Conservation (phyloP, 2,113 vertebrate genomes). For the Phainopepla nitens region DNA sequence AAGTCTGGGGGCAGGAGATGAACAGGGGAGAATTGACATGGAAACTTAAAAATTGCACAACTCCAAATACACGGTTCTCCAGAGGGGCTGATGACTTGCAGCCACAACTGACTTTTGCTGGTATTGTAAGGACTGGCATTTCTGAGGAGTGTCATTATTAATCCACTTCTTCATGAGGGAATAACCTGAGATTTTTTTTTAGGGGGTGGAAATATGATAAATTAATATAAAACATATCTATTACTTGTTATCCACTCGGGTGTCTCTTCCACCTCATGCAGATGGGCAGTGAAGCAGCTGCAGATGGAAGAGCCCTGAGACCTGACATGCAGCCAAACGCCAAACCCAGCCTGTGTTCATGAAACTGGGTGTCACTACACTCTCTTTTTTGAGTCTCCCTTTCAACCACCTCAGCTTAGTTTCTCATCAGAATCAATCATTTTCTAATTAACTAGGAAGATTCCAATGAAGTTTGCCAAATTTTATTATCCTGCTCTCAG, state of each 20-base stretch:
- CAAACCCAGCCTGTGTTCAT: not conserved
- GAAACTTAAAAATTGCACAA: not conserved
- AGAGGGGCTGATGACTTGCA: not conserved
- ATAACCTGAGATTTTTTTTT: not conserved
- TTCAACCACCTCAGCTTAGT: not conserved
- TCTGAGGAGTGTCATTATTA: not conserved
- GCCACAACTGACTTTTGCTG: not conserved
- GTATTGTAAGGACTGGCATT: not conserved
- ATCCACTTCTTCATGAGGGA: not conserved
- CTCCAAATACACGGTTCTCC: not conserved
- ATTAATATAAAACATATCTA: not conserved
- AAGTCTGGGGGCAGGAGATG: rapidly evolving
- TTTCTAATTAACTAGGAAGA: constrained; percentile 26
- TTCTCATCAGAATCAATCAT: constrained; percentile 21
- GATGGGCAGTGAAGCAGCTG: not conserved
- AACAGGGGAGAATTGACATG: not conserved
- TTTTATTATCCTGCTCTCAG: not conserved
- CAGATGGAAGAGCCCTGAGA: not conserved
- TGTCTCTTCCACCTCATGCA: not conserved
- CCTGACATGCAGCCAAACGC: not conserved
- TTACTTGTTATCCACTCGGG: not conserved
- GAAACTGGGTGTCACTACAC: not conserved
- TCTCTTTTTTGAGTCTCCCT: not conserved
- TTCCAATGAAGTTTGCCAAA: not conserved
- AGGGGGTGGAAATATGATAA: not conserved